Percentiles rank a stretch among this genome's conserved stretches.
Evolutionary conservation across 2,888 invertebrate species (phyloP).

Genomic region (Ptychoptera contaminata): DNA sequence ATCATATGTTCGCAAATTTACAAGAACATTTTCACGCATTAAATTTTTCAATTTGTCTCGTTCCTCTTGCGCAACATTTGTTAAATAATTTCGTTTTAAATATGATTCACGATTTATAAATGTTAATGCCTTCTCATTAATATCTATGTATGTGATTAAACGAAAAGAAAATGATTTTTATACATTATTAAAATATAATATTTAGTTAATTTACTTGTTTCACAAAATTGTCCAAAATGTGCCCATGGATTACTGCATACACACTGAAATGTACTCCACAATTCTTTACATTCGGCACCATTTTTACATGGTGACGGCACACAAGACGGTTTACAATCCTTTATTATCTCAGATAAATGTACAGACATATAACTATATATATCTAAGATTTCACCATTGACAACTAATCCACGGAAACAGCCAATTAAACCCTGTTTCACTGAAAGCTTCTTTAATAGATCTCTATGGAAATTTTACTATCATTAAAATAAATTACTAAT

Average conservation of each 20-base stretch:
- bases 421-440: conserved; percentile 83
- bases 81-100: conserved; percentile 63
- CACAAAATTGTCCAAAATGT: conserved; percentile 77
- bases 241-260: conserved; percentile 88
- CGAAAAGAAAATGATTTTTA: not conserved
- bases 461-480: conserved; percentile 34
- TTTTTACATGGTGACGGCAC: conserved; percentile 89
- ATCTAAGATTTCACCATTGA: conserved; percentile 80
- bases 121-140: conserved; percentile 77
- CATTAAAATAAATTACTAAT: not conserved
- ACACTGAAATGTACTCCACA: conserved; percentile 86
- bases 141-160: conserved; percentile 43
- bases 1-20: conserved; percentile 80
- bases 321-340: conserved; percentile 87
- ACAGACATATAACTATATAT: conserved; percentile 88
- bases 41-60: conserved; percentile 50
- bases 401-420: conserved; percentile 82
- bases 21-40: conserved; percentile 63
- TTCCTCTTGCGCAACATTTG: conserved; percentile 44
- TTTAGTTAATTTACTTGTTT: conserved; percentile 56
- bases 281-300: conserved; percentile 75
- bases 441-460: conserved; percentile 63
- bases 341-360: conserved; percentile 78
- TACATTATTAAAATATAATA: not conserved
- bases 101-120: conserved; percentile 69